A percentile compares a stretch with the other conserved stretches of the same genome.
These are phyloP conservation scores for Rattus rattus DNA, from an alignment of 2,113 vertebrate genomes.

Conservation along the genomic window DNA sequence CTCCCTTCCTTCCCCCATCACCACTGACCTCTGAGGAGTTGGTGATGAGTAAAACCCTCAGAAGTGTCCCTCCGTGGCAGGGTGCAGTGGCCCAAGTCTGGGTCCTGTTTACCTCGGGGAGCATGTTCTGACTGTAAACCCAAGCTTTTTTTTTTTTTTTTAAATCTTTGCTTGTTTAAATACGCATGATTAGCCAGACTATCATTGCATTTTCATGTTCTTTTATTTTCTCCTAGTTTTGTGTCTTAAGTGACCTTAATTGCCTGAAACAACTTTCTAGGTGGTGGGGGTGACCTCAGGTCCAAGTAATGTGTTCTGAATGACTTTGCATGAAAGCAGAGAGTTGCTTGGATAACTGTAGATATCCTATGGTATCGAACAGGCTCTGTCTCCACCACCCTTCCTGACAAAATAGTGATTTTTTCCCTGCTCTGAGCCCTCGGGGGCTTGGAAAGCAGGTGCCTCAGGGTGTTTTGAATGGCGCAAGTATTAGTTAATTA, in stretches of 20 bases:
- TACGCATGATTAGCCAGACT: constrained; percentile 42
- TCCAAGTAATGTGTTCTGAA: constrained; percentile 33
- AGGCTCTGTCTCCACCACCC: neutral
- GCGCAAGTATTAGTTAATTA: neutral
- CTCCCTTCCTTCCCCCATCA: neutral
- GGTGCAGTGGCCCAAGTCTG: neutral
- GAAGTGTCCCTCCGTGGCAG: neutral
- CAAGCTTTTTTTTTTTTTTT: neutral
- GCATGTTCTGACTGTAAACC: constrained; percentile 52
- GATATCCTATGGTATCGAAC: neutral
- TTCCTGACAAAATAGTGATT: neutral
- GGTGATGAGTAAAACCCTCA: neutral
- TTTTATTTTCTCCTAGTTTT: neutral
- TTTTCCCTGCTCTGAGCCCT: neutral
- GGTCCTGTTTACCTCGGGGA: neutral
- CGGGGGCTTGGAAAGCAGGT: constrained; percentile 68
- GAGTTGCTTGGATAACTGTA: neutral
- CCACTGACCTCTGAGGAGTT: neutral
- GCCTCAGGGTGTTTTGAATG: constrained; percentile 59
- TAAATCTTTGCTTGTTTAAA: neutral
- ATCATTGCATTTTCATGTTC: neutral
- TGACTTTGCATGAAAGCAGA: constrained; percentile 58
- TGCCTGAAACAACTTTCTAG: neutral
- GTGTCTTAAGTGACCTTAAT: neutral
- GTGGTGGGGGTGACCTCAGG: constrained; percentile 58